Evolutionary conservation across 1,140 invertebrate genomes (phyloP).

Genomic region (Oreohelix idahoensis): DNA sequence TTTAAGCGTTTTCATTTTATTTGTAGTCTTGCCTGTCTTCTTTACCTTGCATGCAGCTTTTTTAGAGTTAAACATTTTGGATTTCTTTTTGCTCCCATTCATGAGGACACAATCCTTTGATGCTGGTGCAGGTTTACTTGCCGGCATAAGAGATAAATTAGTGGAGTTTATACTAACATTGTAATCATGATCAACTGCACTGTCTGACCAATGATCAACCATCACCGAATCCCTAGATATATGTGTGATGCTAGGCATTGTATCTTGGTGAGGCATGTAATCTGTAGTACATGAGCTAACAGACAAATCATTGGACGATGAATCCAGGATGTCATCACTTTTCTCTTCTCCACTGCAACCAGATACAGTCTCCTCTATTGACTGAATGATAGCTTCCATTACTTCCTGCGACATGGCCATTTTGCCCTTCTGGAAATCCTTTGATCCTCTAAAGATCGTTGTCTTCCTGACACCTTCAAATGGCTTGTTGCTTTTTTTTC

Average conservation of each 20-base stretch:
- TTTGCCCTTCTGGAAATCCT: not conserved
- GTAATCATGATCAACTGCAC: not conserved
- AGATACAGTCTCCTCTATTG: constrained; percentile 33
- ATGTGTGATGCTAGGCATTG: not conserved
- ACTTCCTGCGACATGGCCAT: constrained; percentile 9
- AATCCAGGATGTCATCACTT: not conserved
- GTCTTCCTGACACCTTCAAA: not conserved
- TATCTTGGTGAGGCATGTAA: not conserved
- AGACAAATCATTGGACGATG: not conserved
- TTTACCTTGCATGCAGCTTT: not conserved
- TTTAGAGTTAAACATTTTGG: not conserved
- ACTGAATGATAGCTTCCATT: constrained; percentile 34
- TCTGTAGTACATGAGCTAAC: not conserved
- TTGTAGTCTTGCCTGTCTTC: not conserved
- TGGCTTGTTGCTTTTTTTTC: not conserved
- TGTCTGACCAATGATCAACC: not conserved
- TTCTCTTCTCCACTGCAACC: not conserved
- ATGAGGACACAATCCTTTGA: not conserved
- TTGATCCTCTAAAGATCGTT: not conserved
- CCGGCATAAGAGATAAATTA: not conserved
- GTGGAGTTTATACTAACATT: not conserved
- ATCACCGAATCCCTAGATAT: not conserved
- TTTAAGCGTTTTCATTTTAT: not conserved
- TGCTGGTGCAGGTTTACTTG: not conserved
- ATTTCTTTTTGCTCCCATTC: not conserved